Conservation (phyloP, 2,113 vertebrate species). For the Guaruba guarouba region DNA sequence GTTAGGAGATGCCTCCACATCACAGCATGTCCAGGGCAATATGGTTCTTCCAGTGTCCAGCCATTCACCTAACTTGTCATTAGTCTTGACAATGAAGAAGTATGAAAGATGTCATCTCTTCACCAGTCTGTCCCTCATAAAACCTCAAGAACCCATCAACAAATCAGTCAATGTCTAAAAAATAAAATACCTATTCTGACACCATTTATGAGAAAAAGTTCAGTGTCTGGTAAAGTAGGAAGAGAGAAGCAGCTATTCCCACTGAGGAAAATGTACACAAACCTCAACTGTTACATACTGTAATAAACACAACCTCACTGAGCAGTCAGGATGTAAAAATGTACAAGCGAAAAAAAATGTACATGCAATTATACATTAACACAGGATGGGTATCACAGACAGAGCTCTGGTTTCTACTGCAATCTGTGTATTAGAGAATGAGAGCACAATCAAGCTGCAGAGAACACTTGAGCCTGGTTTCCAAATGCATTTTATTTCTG, state of each 20-base stretch:
- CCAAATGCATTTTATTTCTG: not conserved
- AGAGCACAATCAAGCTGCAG: not conserved
- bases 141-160: not conserved
- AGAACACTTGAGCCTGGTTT: not conserved
- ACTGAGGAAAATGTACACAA: not conserved
- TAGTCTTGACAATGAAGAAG: not conserved
- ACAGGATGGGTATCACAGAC: not conserved
- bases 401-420: not conserved
- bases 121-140: not conserved
- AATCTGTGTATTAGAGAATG: not conserved
- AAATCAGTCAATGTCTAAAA: not conserved
- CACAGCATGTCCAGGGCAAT: not conserved
- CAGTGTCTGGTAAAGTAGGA: not conserved
- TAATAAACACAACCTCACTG: not conserved
- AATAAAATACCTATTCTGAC: not conserved
- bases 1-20: not conserved
- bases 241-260: not conserved
- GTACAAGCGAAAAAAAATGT: not conserved
- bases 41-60: not conserved
- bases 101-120: not conserved
- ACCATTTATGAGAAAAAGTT: not conserved
- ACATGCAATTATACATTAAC: not conserved
- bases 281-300: not conserved
- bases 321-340: not conserved
- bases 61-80: not conserved